Conservation (phyloP, 2,797 vertebrate species). For the Choloepus didactylus region DNA sequence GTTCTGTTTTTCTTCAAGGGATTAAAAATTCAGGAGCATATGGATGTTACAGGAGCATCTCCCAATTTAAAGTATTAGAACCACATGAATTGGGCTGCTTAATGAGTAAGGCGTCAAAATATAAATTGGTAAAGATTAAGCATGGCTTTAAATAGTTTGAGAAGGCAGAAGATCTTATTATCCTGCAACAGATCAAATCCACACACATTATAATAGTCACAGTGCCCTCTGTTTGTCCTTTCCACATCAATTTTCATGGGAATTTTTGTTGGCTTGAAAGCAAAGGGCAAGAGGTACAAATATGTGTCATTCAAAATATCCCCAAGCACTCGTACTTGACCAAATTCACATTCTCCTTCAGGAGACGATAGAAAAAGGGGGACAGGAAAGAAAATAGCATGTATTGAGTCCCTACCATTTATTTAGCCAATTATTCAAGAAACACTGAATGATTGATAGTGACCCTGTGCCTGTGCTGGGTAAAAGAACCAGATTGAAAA, state of each 20-base stretch:
- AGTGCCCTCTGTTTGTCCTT: slow-evolving; percentile 30
- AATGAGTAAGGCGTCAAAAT: slow-evolving; percentile 61
- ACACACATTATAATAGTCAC: not conserved
- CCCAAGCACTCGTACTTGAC: not conserved
- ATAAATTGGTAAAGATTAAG: slow-evolving; percentile 59
- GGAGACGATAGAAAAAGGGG: not conserved
- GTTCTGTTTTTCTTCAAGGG: slow-evolving; percentile 73
- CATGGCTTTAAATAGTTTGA: slow-evolving; percentile 62
- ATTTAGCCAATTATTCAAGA: not conserved
- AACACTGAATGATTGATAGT: not conserved
- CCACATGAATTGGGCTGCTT: slow-evolving; percentile 31
- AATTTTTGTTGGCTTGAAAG: slow-evolving; percentile 46
- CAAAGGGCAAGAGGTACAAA: not conserved
- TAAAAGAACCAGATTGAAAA: not conserved
- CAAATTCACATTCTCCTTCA: not conserved
- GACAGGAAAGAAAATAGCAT: not conserved
- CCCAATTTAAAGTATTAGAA: slow-evolving; percentile 67
- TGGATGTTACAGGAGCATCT: slow-evolving; percentile 40
- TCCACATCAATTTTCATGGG: slow-evolving; percentile 45
- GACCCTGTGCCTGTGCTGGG: not conserved
- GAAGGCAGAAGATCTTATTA: slow-evolving; percentile 50
- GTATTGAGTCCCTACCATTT: not conserved
- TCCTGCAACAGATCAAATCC: slow-evolving; percentile 37
- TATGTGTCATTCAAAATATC: not conserved
- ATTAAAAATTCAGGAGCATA: slow-evolving; percentile 64